Percentiles rank a stretch among this genome's conserved stretches.
Evolutionary conservation across 1,140 invertebrate species (phyloP).

Genomic region (Bombyx mandarina): DNA sequence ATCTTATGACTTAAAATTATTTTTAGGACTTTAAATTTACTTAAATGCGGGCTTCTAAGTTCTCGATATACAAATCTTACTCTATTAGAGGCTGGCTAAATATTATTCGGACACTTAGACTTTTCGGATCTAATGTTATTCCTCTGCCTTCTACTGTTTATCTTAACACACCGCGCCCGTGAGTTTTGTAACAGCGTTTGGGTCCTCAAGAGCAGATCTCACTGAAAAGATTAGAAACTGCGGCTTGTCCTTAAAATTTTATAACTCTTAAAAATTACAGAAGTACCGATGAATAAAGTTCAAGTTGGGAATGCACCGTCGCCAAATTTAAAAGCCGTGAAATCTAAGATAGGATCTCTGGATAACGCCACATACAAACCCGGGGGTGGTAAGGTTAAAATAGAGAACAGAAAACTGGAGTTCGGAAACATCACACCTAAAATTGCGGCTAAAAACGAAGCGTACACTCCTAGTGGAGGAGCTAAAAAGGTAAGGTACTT

Average conservation of each 20-base stretch:
- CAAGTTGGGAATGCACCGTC: constrained; percentile 92
- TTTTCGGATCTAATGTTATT: no score
- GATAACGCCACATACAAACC: constrained; percentile 94
- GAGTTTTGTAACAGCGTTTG: no score
- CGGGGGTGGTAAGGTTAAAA: constrained; percentile 92
- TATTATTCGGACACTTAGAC: no score
- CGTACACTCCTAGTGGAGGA: constrained; percentile 89
- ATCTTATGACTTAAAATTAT: no score
- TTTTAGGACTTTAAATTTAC: no score
- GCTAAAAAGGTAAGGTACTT: constrained; percentile 85
- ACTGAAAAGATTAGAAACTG: no score
- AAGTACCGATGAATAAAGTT: constrained; percentile 93
- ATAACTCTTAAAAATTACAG: constrained; percentile 54
- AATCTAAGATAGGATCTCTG: constrained; percentile 95
- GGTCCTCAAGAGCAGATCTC: no score
- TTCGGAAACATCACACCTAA: constrained; percentile 84
- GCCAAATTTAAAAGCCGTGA: constrained; percentile 91
- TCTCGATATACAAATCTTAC: no score
- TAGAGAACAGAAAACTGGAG: constrained; percentile 89
- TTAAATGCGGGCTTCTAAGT: no score
- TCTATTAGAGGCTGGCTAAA: no score
- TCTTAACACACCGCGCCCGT: no score
- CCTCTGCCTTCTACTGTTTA: no score
- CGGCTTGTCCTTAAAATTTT: neutral
- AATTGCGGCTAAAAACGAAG: constrained; percentile 93